These are phyloP conservation scores for Drosophila nasuta DNA, from an alignment of 1,140 invertebrate genomes.

Conservation along the genomic window DNA sequence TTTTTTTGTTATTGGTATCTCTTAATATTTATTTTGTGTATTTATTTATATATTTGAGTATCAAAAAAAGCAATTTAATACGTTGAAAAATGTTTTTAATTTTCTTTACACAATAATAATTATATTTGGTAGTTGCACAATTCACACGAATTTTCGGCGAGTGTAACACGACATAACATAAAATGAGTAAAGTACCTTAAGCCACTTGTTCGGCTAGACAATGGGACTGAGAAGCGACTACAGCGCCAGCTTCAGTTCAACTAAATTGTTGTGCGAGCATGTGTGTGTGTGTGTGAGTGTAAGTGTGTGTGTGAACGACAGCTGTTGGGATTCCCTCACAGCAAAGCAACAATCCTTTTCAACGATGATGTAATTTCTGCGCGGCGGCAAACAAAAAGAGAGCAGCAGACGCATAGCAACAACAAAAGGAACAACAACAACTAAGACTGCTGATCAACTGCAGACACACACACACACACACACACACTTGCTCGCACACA, in stretches of 20 bases:
- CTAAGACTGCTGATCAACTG: conserved; percentile 42
- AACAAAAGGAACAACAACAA: conserved; percentile 32
- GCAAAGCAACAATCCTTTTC: conserved; percentile 67
- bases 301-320: conserved; percentile 49
- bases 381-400: conserved; percentile 58
- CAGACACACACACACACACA: conserved; percentile 7
- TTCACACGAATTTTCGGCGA: conserved; percentile 11
- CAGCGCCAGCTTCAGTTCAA: conserved; percentile 36
- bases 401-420: conserved; percentile 35
- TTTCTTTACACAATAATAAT: too few species aligned
- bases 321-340: conserved; percentile 76
- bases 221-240: conserved; percentile 26
- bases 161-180: conserved; percentile 44
- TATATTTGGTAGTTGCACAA: too few species aligned
- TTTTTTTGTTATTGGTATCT: too few species aligned
- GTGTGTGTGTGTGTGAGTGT: conserved; percentile 9
- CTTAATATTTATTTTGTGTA: too few species aligned
- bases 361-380: conserved; percentile 75
- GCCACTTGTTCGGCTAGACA: conserved; percentile 79
- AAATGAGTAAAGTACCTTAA: conserved; percentile 50
- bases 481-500: not conserved
- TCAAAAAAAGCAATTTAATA: too few species aligned
- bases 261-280: conserved; percentile 14
- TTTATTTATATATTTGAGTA: too few species aligned
- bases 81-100: too few species aligned